phyloP scores from a whole-genome alignment of 2,113 vertebrate species.

The Engystomops pustulosus region DNA sequence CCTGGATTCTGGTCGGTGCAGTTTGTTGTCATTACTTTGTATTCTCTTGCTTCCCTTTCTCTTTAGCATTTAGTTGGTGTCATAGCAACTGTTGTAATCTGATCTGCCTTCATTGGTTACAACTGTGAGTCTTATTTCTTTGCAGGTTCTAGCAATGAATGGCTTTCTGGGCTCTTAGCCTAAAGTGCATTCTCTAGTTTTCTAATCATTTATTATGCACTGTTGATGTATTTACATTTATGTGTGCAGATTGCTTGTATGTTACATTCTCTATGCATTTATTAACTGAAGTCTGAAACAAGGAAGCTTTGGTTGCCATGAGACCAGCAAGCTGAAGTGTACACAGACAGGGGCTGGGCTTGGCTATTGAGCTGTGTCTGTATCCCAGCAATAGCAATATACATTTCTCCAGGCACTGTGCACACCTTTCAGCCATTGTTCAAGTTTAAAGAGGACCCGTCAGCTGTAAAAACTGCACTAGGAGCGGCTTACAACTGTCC shows the following conservation, averaged over 20 bases:
- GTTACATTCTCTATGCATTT: neutral
- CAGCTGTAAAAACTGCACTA: too few species aligned
- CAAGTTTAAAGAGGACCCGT: too few species aligned
- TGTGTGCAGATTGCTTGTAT: neutral
- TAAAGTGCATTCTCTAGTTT: too few species aligned
- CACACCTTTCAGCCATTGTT: neutral
- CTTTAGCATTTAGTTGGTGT: conserved; percentile 23
- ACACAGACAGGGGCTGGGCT: conserved; percentile 21
- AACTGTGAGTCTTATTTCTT: neutral
- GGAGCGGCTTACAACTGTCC: too few species aligned
- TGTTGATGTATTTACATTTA: too few species aligned
- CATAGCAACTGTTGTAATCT: conserved; percentile 43
- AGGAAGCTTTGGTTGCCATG: conserved; percentile 45
- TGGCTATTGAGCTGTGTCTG: accelerated
- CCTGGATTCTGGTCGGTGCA: neutral
- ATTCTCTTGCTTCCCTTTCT: neutral
- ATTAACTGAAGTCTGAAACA: neutral
- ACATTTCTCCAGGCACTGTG: neutral
- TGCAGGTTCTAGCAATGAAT: neutral
- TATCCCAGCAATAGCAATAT: too few species aligned
- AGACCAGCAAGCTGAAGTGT: conserved; percentile 3
- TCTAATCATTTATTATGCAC: neutral
- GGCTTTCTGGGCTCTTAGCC: neutral
- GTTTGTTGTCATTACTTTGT: conserved; percentile 13
- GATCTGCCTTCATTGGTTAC: conserved; percentile 15